Percentiles rank a stretch among this genome's conserved stretches.
Evolutionary conservation across 2,797 vertebrate species (phyloP).

Genomic region (Hypotaenidia philippensis): DNA sequence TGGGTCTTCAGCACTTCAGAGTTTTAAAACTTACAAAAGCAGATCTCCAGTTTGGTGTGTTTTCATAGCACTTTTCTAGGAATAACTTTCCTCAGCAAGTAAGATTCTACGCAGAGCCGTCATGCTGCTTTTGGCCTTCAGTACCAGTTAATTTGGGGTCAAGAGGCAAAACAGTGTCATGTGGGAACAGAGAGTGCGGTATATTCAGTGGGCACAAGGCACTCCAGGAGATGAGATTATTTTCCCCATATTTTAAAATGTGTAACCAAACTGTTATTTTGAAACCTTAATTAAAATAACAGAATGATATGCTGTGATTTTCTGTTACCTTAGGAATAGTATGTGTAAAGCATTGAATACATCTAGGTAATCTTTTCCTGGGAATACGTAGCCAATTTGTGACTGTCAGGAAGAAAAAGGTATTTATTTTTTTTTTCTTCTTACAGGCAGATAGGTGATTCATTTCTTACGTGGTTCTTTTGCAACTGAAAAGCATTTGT

Average conservation of each 20-base stretch:
- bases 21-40: neutral
- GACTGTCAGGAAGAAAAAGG: neutral
- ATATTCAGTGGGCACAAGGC: neutral
- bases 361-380: neutral
- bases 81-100: neutral
- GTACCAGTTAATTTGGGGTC: neutral
- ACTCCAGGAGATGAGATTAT: neutral
- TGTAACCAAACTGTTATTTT: neutral
- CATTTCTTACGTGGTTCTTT: neutral
- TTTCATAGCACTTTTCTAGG: neutral
- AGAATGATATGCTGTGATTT: neutral
- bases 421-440: neutral
- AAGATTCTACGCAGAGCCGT: neutral
- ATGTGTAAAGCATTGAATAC: neutral
- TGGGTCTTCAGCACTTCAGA: neutral
- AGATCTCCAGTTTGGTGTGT: neutral
- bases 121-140: neutral
- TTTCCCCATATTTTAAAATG: neutral
- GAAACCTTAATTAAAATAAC: neutral
- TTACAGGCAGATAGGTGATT: neutral
- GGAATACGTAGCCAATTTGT: neutral
- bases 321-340: neutral
- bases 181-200: neutral
- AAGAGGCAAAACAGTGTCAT: neutral
- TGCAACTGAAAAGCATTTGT: neutral